Percentiles rank a stretch among this genome's conserved stretches.
phyloP scores from a whole-genome alignment of 2,888 invertebrate genomes.

The Drosophila engyochracea region DNA sequence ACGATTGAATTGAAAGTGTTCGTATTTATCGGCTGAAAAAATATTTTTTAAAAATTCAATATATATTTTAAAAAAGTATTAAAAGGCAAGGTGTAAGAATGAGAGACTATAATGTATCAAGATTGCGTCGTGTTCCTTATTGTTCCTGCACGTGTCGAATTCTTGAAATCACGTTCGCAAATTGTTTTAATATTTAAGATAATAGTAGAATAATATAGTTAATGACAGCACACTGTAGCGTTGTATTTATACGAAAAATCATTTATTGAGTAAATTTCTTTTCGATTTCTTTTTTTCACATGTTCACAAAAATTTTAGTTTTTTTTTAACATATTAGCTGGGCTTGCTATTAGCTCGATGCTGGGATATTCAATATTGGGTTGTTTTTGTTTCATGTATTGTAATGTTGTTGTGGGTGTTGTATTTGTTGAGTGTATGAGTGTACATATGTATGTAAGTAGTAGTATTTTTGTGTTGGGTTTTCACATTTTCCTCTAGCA shows the following conservation, averaged over 20 bases:
- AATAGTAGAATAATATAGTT: neutral
- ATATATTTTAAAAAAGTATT: neutral
- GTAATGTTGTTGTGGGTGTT: constrained; percentile 26
- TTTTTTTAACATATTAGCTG: constrained; percentile 44
- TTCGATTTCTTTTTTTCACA: constrained; percentile 63
- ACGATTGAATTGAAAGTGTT: neutral
- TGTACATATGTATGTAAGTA: constrained; percentile 28
- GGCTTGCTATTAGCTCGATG: constrained; percentile 37
- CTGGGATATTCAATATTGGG: constrained; percentile 32
- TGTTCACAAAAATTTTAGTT: constrained; percentile 43
- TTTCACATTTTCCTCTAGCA: constrained; percentile 55
- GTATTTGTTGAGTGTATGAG: constrained; percentile 34
- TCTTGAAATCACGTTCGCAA: neutral
- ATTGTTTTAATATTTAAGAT: neutral
- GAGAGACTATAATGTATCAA: neutral
- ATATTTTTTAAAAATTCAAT: neutral
- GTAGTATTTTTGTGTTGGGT: constrained; percentile 27
- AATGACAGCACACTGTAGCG: neutral
- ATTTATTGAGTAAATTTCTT: constrained; percentile 78
- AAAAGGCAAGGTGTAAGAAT: neutral
- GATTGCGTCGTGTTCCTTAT: no score
- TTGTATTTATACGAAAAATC: constrained; percentile 72
- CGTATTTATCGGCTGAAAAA: neutral
- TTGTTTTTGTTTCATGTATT: constrained; percentile 21
- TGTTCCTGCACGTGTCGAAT: neutral